Conservation (phyloP, 2,113 vertebrate genomes). For the Charadrius vociferus region DNA sequence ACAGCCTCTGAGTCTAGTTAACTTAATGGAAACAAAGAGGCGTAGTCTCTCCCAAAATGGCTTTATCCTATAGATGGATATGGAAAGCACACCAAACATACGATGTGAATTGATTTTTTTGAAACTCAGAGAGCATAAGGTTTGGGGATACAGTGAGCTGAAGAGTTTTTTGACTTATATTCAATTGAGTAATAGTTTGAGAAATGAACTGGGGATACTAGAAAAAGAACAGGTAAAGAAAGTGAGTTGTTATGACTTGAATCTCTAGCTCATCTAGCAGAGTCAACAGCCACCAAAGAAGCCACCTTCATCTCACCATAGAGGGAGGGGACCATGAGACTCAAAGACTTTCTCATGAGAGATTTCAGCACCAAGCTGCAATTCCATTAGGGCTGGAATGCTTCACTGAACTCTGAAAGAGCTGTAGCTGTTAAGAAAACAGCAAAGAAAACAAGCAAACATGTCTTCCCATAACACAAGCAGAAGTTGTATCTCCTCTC, state of each 20-base stretch:
- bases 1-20: not conserved
- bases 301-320: not conserved
- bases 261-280: not conserved
- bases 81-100: not conserved
- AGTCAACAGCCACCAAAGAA: not conserved
- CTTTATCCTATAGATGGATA: not conserved
- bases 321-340: not conserved
- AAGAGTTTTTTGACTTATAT: not conserved
- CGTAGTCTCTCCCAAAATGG: not conserved
- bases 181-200: not conserved
- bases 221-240: not conserved
- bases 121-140: fast-evolving
- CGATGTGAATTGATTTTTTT: not conserved
- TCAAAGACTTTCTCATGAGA: not conserved
- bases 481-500: not conserved
- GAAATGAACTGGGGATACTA: not conserved
- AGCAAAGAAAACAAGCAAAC: not conserved
- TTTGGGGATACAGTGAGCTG: not conserved
- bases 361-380: not conserved
- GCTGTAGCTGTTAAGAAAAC: not conserved
- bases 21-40: not conserved
- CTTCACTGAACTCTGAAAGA: not conserved
- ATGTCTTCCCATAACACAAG: not conserved
- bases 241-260: not conserved
- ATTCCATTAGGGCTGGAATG: not conserved